phyloP scores from a whole-genome alignment of 2,888 invertebrate genomes.

The Xylocampa areola region DNA sequence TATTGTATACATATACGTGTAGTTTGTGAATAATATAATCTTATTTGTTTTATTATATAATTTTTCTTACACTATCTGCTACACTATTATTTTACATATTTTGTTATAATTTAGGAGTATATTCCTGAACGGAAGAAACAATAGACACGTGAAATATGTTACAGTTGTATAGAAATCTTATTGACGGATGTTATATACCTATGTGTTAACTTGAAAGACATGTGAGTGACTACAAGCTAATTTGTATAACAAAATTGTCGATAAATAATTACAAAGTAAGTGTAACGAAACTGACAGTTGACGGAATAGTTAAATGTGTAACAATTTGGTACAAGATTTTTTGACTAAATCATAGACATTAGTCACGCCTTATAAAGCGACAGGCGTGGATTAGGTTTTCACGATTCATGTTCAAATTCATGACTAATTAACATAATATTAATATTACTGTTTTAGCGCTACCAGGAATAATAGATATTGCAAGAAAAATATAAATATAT shows the following conservation, averaged over 20 bases:
- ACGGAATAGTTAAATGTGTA: slow-evolving; percentile 18
- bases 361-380: slow-evolving; percentile 32
- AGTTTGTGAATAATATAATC: no score
- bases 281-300: slow-evolving; percentile 18
- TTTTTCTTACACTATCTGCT: no score
- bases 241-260: slow-evolving; percentile 33
- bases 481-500: slow-evolving; percentile 46
- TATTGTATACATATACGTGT: no score
- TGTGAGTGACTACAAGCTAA: slow-evolving; percentile 27
- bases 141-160: slow-evolving; percentile 25
- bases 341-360: slow-evolving; percentile 32
- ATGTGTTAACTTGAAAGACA: slow-evolving; percentile 16
- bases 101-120: background rate
- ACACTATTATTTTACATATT: no score
- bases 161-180: slow-evolving; percentile 22
- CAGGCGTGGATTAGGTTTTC: slow-evolving; percentile 8
- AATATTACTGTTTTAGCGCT: slow-evolving; percentile 28
- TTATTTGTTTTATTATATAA: no score
- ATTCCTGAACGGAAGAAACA: slow-evolving; percentile 18
- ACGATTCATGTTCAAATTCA: no score
- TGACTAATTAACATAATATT: slow-evolving; percentile 31
- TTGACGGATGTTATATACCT: slow-evolving; percentile 15
- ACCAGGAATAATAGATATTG: slow-evolving; percentile 28
- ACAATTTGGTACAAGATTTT: slow-evolving; percentile 29
- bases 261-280: slow-evolving; percentile 20